phyloP scores from a whole-genome alignment of 2,797 vertebrate species.

The Perodicticus potto region DNA sequence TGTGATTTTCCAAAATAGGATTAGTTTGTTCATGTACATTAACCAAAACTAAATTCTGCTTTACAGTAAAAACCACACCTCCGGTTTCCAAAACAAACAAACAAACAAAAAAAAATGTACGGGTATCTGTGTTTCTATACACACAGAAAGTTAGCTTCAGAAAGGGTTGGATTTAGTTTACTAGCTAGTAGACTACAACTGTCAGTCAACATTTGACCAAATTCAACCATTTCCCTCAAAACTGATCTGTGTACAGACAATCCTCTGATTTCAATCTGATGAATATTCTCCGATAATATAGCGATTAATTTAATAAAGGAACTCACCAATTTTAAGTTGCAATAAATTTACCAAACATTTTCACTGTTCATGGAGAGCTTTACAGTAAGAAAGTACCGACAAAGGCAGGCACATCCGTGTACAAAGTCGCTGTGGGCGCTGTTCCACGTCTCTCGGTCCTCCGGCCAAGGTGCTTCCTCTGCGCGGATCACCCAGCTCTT shows the following conservation, averaged over 20 bases:
- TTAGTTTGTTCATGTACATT: conserved; percentile 81
- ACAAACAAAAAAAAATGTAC: conserved; percentile 81
- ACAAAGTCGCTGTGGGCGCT: conserved; percentile 86
- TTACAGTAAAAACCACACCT: conserved; percentile 85
- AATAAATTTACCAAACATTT: conserved; percentile 89
- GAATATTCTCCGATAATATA: conserved; percentile 80
- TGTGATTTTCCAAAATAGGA: conserved; percentile 87
- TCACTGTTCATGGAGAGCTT: conserved; percentile 89
- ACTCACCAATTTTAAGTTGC: conserved; percentile 85
- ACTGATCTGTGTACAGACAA: background rate
- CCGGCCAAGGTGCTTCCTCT: conserved; percentile 82
- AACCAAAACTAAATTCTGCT: conserved; percentile 87
- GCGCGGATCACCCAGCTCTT: conserved; percentile 5
- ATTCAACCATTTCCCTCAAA: background rate
- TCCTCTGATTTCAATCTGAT: conserved; percentile 80
- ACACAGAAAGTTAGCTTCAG: background rate
- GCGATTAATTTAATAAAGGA: conserved; percentile 87
- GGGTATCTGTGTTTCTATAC: conserved; percentile 55
- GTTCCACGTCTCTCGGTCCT: conserved; percentile 79
- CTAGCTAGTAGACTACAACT: background rate
- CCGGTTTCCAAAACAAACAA: conserved; percentile 86
- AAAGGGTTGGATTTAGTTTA: background rate
- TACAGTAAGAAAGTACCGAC: conserved; percentile 90
- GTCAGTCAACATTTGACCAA: background rate
- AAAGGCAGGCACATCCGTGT: conserved; percentile 91